A percentile compares a stretch with the other conserved stretches of the same genome.
Evolutionary conservation across 1,140 invertebrate genomes (phyloP).

Genomic region (Steinernema khuongi): DNA sequence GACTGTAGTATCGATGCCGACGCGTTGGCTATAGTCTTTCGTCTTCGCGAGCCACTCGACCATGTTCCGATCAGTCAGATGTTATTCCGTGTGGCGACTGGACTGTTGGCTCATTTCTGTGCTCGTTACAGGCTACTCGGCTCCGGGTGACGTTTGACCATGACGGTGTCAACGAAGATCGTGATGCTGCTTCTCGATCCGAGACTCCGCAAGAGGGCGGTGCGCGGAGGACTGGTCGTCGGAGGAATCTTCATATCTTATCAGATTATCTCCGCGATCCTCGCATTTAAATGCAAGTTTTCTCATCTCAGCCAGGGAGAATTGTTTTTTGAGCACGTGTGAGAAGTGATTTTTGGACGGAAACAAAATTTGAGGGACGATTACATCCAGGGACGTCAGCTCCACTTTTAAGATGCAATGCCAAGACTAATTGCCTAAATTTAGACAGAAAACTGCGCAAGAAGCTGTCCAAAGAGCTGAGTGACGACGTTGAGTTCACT

Average conservation of each 20-base stretch:
- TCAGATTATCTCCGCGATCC: not conserved
- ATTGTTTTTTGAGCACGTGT: not conserved
- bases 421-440: not conserved
- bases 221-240: slow-evolving; percentile 4
- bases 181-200: slow-evolving; percentile 7
- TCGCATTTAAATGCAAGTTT: slow-evolving; percentile 2
- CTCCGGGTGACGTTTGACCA: not conserved
- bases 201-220: not conserved
- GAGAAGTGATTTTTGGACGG: not conserved
- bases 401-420: too few species aligned
- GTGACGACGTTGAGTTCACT: not conserved
- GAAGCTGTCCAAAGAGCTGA: not conserved
- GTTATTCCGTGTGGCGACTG: not conserved
- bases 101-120: not conserved
- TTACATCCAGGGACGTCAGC: too few species aligned
- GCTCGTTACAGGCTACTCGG: not conserved
- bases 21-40: not conserved
- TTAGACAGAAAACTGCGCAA: not conserved
- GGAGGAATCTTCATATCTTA: slow-evolving; percentile 2
- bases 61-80: not conserved
- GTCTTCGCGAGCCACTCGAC: not conserved
- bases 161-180: slow-evolving; percentile 6
- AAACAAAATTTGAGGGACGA: too few species aligned
- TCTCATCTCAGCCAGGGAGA: not conserved
- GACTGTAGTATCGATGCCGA: not conserved